Evolutionary conservation across 1,140 invertebrate genomes (phyloP).

Genomic region (Proctacanthus coquilletti): DNA sequence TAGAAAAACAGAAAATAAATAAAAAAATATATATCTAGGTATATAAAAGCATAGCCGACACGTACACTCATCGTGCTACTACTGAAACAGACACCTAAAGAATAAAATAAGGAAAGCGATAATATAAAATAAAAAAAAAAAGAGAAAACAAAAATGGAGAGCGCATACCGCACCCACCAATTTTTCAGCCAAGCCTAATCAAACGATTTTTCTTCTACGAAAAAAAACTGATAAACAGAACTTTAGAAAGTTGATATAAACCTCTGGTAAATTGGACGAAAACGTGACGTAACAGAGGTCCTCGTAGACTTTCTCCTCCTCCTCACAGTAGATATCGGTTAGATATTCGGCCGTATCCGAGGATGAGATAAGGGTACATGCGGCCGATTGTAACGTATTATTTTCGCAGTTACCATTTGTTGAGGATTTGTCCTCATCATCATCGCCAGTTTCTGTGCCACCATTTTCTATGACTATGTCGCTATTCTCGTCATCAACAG

Average conservation of each 20-base stretch:
- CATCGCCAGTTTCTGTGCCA: conserved; percentile 24
- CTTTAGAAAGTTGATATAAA: conserved; percentile 13
- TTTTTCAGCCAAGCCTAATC: no score
- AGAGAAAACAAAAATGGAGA: neutral
- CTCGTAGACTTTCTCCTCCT: conserved; percentile 73
- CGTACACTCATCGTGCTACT: no score
- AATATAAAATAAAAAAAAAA: conserved; percentile 1
- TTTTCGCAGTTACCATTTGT: conserved; percentile 13
- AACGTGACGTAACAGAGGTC: conserved; percentile 76
- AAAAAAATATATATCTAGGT: no score
- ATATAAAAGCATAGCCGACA: no score
- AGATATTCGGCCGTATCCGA: conserved; percentile 25
- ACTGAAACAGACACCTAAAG: no score
- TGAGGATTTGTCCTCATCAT: conserved; percentile 19
- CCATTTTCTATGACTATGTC: conserved; percentile 24
- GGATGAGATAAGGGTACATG: conserved; percentile 14
- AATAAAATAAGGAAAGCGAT: no score
- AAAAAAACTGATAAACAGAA: conserved; percentile 8
- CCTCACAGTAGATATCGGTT: conserved; percentile 23
- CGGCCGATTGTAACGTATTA: conserved; percentile 14
- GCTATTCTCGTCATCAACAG: conserved; percentile 27
- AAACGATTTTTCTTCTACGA: no score
- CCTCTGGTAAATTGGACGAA: conserved; percentile 45
- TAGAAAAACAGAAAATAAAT: no score
- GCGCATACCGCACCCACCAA: no score